Evolutionary conservation across 2,888 invertebrate species (phyloP).

Genomic region (Zeuzera pyrina): DNA sequence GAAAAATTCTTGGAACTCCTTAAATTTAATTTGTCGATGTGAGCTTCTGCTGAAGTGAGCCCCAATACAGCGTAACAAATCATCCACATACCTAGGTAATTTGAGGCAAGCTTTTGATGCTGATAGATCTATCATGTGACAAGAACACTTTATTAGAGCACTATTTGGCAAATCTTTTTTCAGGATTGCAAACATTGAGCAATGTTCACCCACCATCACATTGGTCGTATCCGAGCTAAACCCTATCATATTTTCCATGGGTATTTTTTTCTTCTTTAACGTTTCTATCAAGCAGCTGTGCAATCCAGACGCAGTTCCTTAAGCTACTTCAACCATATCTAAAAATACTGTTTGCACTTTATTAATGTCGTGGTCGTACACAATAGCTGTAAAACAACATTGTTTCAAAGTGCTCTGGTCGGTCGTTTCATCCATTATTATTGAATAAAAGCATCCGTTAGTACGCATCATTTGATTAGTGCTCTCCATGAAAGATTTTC

Average conservation of each 20-base stretch:
- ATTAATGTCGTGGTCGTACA: conserved; percentile 3
- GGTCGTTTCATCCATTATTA: conserved; percentile 15
- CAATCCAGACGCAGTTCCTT: conserved; percentile 12
- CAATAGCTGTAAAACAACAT: conserved; percentile 10
- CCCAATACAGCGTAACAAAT: conserved; percentile 14
- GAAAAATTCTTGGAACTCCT: conserved; percentile 30
- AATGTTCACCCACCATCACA: conserved; percentile 22
- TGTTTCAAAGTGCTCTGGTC: conserved; percentile 11
- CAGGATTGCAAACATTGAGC: conserved; percentile 11
- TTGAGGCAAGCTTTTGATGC: conserved; percentile 29
- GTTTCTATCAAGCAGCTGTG: conserved; percentile 12
- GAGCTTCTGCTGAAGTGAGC: conserved; percentile 8
- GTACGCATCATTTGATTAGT: conserved; percentile 1
- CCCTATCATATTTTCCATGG: conserved; percentile 18
- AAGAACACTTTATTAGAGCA: conserved; percentile 28
- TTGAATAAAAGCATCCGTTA: conserved; percentile 6
- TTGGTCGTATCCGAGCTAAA: conserved; percentile 26
- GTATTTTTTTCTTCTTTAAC: conserved; percentile 17
- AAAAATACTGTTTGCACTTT: conserved; percentile 10
- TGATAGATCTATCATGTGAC: conserved; percentile 28
- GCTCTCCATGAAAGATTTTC: not conserved
- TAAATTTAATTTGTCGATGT: conserved; percentile 16
- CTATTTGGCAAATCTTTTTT: conserved; percentile 19
- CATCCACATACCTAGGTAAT: conserved; percentile 21
- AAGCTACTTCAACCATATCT: conserved; percentile 16